Evolutionary conservation across 2,113 vertebrate genomes (phyloP).

Genomic region (Mus musculus): GRCm39 chr15:14379001-14379500

Average conservation of each 20-base stretch:
- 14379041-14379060: slow-evolving; percentile 46
- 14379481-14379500: slow-evolving; percentile 37
- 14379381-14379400: slow-evolving; percentile 62
- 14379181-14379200: not conserved
- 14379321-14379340: not conserved
- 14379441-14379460: slow-evolving; percentile 23
- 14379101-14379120: slow-evolving; percentile 54
- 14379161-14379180: not conserved
- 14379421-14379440: slow-evolving; percentile 41
- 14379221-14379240: not conserved
- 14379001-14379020: slow-evolving; percentile 23
- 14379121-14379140: slow-evolving; percentile 45
- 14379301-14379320: slow-evolving; percentile 28
- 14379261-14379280: not conserved
- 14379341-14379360: slow-evolving; percentile 38
- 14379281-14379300: not conserved
- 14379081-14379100: slow-evolving; percentile 12
- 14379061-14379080: slow-evolving; percentile 38
- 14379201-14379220: not conserved
- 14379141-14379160: not conserved
- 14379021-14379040: slow-evolving; percentile 52
- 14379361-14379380: slow-evolving; percentile 23
- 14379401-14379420: not conserved
- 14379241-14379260: not conserved
- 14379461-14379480: slow-evolving; percentile 26